A percentile compares a stretch with the other conserved stretches of the same genome.
Conservation (phyloP, 2,113 vertebrate genomes). For the human region DNA sequence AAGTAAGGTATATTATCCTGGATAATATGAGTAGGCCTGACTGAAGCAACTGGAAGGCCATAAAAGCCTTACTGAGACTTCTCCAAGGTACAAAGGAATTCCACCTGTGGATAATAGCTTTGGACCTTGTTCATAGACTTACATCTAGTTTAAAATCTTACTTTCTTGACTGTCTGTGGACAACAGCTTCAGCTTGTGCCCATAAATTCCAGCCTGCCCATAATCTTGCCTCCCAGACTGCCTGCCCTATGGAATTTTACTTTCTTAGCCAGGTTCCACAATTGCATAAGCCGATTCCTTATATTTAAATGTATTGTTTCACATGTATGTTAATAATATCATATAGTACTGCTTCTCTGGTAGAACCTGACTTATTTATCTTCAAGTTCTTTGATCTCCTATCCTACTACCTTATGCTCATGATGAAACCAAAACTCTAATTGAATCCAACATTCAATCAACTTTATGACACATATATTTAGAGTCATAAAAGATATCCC, state of each 20-base stretch:
- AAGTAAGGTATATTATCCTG: neutral
- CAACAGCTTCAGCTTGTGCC: neutral
- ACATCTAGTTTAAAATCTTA: neutral
- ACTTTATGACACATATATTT: neutral
- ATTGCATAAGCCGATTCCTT: neutral
- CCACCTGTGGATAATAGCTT: neutral
- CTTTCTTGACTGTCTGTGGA: neutral
- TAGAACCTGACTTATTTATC: neutral
- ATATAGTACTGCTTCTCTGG: neutral
- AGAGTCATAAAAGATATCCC: neutral
- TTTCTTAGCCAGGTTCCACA: neutral
- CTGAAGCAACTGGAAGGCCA: neutral
- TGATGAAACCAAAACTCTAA: neutral
- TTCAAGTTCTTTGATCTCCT: neutral
- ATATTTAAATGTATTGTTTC: neutral
- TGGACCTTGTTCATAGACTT: neutral
- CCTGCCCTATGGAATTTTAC: neutral
- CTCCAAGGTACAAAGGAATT: neutral
- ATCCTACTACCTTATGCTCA: neutral
- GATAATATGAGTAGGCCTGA: neutral
- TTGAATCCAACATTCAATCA: neutral
- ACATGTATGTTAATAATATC: neutral
- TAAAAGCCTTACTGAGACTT: neutral
- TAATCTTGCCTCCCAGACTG: neutral
- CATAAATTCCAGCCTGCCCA: neutral